Evolutionary conservation across 2,888 invertebrate species (phyloP), one percentile per base, ranked within the genome.

Genomic region (Drosophila emarginata): DNA sequence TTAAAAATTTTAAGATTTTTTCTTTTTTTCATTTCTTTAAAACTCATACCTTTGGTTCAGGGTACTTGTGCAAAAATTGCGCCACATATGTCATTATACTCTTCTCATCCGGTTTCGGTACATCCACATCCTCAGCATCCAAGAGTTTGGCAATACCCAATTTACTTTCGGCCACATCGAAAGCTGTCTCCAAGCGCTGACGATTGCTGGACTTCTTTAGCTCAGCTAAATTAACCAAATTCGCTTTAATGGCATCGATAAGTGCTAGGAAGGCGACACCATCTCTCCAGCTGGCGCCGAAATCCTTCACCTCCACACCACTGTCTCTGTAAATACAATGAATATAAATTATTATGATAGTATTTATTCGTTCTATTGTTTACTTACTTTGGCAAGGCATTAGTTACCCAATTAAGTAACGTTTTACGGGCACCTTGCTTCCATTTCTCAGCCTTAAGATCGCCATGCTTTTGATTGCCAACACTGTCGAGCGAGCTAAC

Each of bases 11-110:
- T n/a, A n/a, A n/a, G n/a, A n/a, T n/a, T n/a, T n/a, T n/a, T n/a
- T n/a, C n/a, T n/a, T n/a, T n/a, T 15, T n/a, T n/a, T n/a, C 14
- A 26, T 45, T 12, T 5, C 4, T 9, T 4, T 3, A 2, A 21
- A 45, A 21, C 2, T 73, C 83, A 89, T 75, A 94, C 94, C 92
- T 95, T 96, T 59, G 97, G 96, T 93, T 97, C 97, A 54, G 97
- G 97, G 92, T 97, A 97, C 93, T 98, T 97, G 92, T 98, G 98
- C 90, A 99, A 93, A 93, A 99, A 99, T 93, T 99, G 98, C 45
- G 99, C 98, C 73, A 99, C 98, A 91, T 99, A 99, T 32, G 99
- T 99, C 98, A 99, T 99, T 86, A 99, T 97, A 73, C 98, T 98
- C 92, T 97, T 96, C 91, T 99, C 99, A 92, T 99, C 99, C 4